Conservation (phyloP, 1,140 invertebrate species). For the Glossosoma conforme region DNA sequence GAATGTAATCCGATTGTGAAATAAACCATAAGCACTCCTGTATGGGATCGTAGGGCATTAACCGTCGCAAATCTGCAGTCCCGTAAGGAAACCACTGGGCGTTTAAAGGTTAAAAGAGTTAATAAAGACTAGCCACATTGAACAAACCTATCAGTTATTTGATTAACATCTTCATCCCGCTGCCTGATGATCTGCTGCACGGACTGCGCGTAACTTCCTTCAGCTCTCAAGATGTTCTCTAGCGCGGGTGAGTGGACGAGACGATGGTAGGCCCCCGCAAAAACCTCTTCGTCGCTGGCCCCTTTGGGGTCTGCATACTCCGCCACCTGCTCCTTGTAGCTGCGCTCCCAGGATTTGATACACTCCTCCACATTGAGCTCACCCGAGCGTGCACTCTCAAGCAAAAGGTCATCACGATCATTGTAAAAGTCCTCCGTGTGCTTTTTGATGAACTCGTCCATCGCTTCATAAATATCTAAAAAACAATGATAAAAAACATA, state of each 20-base stretch:
- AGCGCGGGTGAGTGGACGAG: slow-evolving; percentile 77
- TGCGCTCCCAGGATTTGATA: slow-evolving; percentile 45
- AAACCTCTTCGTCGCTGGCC: slow-evolving; percentile 68
- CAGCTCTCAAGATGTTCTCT: slow-evolving; percentile 71
- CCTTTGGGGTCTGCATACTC: slow-evolving; percentile 64
- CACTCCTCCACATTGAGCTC: slow-evolving; percentile 43
- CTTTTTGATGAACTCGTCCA: slow-evolving; percentile 47
- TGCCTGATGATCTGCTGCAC: slow-evolving; percentile 62
- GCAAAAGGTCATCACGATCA: slow-evolving; percentile 49
- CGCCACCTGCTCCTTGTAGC: slow-evolving; percentile 48
- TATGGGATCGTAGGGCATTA: no score
- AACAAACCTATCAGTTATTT: slow-evolving; percentile 64
- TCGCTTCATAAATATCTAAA: slow-evolving; percentile 49
- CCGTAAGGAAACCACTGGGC: no score
- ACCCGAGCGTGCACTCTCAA: slow-evolving; percentile 44
- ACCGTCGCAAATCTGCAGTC: no score
- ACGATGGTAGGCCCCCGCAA: slow-evolving; percentile 75
- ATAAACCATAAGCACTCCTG: no score
- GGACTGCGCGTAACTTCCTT: slow-evolving; percentile 71
- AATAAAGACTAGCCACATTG: no score
- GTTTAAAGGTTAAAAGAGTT: no score
- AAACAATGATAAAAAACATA: slow-evolving; percentile 10
- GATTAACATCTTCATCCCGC: slow-evolving; percentile 59
- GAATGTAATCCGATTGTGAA: no score
- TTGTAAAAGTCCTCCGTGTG: slow-evolving; percentile 53